phyloP scores from a whole-genome alignment of 2,113 vertebrate species.

The Albula goreensis region DNA sequence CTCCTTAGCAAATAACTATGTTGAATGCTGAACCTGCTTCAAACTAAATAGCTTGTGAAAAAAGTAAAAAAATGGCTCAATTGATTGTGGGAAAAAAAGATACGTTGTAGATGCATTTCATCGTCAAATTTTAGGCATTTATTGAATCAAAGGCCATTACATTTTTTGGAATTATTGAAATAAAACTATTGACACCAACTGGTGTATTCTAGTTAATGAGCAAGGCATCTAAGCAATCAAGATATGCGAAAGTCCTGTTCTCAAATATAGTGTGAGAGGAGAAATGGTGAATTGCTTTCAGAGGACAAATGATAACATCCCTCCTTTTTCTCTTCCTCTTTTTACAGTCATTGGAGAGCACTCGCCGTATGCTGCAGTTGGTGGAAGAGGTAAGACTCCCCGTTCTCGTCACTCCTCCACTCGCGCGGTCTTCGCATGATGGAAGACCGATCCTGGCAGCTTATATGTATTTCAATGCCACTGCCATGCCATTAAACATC shows the following conservation, averaged over 20 bases:
- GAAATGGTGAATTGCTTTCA: background rate
- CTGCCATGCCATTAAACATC: background rate
- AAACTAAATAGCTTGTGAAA: no score
- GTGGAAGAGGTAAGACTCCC: constrained; percentile 86
- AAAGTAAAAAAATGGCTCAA: no score
- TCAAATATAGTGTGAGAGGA: background rate
- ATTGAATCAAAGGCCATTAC: no score
- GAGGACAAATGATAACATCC: constrained; percentile 15
- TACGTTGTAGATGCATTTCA: no score
- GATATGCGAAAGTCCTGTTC: background rate
- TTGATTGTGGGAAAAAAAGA: background rate
- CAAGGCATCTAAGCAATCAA: background rate
- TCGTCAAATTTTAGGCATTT: no score
- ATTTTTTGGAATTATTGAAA: no score
- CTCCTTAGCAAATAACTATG: no score
- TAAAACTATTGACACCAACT: background rate
- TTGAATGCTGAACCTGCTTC: no score
- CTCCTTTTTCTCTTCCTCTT: constrained; percentile 34
- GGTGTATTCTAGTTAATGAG: background rate
- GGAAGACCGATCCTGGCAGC: background rate
- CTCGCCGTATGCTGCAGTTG: constrained; percentile 95
- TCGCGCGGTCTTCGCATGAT: background rate
- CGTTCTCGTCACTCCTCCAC: background rate
- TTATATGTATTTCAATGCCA: background rate
- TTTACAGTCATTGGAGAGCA: constrained; percentile 92